Evolutionary conservation across 2,888 invertebrate genomes (phyloP).

Genomic region (Drosophila aldrichi): DNA sequence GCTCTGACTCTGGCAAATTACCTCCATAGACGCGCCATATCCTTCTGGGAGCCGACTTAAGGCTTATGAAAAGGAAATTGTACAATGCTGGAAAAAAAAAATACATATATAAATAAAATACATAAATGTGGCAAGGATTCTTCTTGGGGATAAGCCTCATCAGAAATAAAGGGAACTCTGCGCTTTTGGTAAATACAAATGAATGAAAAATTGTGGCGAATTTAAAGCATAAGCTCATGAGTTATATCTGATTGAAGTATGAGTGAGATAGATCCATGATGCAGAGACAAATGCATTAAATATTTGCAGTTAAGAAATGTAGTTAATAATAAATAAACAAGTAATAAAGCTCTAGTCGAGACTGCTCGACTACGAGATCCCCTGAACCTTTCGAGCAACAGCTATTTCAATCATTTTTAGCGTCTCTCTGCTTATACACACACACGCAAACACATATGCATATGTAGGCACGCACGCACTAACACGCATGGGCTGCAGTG

Average conservation of each 20-base stretch:
- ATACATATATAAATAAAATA: neutral
- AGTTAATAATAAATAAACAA: no score
- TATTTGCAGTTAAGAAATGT: no score
- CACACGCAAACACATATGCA: no score
- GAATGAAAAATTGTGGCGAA: neutral
- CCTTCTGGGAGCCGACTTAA: slow-evolving; percentile 48
- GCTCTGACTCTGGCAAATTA: slow-evolving; percentile 56
- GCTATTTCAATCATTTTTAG: no score
- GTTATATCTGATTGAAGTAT: neutral
- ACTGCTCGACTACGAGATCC: no score
- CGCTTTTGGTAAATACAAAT: neutral
- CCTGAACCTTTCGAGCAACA: no score
- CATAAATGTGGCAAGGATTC: slow-evolving; percentile 11
- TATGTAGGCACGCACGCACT: no score
- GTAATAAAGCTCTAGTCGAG: no score
- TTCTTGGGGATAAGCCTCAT: slow-evolving; percentile 13
- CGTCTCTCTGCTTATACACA: no score
- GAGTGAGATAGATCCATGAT: neutral
- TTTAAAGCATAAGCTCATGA: slow-evolving; percentile 18
- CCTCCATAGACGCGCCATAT: slow-evolving; percentile 45
- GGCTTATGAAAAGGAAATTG: slow-evolving; percentile 55
- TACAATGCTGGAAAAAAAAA: slow-evolving; percentile 39
- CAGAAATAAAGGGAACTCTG: neutral
- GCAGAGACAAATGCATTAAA: neutral
- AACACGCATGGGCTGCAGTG: no score